phyloP scores from a whole-genome alignment of 2,888 invertebrate genomes.

The Aelia acuminata region DNA sequence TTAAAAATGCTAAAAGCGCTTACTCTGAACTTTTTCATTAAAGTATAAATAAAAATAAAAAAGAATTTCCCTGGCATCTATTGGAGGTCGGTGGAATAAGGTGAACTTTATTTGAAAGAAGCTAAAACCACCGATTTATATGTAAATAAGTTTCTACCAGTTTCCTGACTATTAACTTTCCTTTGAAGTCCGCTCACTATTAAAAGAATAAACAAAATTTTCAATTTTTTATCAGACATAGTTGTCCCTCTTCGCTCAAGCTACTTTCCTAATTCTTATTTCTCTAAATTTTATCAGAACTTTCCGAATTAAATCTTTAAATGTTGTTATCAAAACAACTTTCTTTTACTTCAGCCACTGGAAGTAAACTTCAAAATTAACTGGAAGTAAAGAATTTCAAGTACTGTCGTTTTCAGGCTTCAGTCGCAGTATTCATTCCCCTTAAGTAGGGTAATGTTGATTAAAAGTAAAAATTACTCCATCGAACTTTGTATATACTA shows the following conservation, averaged over 20 bases:
- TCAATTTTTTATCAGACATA: neutral
- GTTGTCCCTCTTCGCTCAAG: neutral
- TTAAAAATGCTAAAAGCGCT: neutral
- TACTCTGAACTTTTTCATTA: neutral
- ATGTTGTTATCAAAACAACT: too few relatives aligned
- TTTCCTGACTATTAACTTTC: neutral
- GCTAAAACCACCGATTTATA: constrained; percentile 18
- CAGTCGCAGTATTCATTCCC: too few relatives aligned
- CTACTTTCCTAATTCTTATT: neutral
- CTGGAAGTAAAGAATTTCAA: too few relatives aligned
- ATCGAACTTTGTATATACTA: too few relatives aligned
- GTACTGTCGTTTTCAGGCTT: too few relatives aligned
- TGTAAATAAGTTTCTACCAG: constrained; percentile 16
- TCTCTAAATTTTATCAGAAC: neutral
- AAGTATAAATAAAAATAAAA: constrained; percentile 22
- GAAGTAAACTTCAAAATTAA: too few relatives aligned
- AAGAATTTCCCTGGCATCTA: neutral
- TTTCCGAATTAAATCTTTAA: too few relatives aligned
- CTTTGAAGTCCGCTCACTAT: neutral
- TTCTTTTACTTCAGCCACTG: too few relatives aligned
- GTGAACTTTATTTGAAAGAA: neutral
- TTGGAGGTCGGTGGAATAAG: neutral
- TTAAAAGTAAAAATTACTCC: too few relatives aligned
- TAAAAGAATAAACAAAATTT: constrained; percentile 6
- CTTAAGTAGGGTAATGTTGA: too few relatives aligned